Conservation (phyloP, 2,797 vertebrate genomes). For the Coluber constrictor region DNA sequence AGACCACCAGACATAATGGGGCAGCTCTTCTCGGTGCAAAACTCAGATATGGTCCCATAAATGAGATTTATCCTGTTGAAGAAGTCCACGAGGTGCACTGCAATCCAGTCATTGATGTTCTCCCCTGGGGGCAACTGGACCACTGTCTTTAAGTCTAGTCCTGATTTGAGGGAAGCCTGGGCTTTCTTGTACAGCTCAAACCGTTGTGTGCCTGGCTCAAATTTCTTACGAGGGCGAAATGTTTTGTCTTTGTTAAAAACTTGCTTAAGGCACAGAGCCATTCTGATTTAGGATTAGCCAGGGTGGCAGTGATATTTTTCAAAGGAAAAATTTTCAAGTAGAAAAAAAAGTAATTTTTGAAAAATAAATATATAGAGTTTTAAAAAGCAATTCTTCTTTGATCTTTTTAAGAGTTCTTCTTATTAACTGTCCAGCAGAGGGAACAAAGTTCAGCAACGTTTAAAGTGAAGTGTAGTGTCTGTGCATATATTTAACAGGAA, state of each 20-base stretch:
- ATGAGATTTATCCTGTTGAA: constrained; percentile 99
- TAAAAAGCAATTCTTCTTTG: not conserved
- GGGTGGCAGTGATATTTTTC: not conserved
- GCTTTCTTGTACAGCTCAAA: constrained; percentile 98
- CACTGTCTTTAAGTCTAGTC: constrained; percentile 90
- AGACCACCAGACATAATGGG: constrained; percentile 96
- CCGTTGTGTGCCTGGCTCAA: constrained; percentile 94
- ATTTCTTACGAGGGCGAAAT: constrained; percentile 90
- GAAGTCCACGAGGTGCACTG: constrained; percentile 97
- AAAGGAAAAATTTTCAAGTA: not conserved
- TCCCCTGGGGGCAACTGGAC: constrained; percentile 92
- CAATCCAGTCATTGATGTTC: constrained; percentile 93
- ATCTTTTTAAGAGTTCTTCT: not conserved
- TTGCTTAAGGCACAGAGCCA: constrained; percentile 95
- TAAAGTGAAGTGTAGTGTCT: not conserved
- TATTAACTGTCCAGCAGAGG: not conserved
- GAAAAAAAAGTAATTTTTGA: constrained; percentile 33
- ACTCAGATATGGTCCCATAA: constrained; percentile 96
- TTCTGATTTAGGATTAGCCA: constrained; percentile 48
- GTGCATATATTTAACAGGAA: not conserved
- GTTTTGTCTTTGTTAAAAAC: constrained; percentile 99
- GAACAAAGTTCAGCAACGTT: not conserved
- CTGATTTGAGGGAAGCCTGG: constrained; percentile 95
- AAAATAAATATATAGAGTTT: not conserved
- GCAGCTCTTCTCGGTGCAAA: constrained; percentile 88